Evolutionary conservation across 2,888 invertebrate species (phyloP).

Genomic region (Luperina nickerlii): DNA sequence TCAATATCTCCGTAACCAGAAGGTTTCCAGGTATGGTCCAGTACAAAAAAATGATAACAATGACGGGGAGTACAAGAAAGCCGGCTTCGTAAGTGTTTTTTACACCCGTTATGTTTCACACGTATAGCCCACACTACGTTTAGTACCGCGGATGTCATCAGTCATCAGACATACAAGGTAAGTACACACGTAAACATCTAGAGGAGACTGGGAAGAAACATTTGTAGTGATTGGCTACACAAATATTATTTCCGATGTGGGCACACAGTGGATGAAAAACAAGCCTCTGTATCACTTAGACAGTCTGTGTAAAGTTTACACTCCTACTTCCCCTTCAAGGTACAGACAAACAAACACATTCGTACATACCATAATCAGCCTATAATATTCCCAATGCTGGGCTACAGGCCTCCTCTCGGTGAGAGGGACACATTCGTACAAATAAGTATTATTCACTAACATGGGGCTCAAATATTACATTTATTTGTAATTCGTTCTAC

Average conservation of each 20-base stretch:
- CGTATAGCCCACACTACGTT: neutral
- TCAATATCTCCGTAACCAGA: neutral
- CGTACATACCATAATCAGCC: neutral
- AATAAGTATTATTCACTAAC: slow-evolving; percentile 29
- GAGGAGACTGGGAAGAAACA: slow-evolving; percentile 14
- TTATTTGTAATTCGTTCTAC: slow-evolving; percentile 51
- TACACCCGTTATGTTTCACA: neutral
- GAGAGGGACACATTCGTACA: slow-evolving; percentile 15
- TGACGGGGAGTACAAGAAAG: neutral
- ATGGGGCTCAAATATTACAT: slow-evolving; percentile 46
- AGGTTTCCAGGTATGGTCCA: too few relatives aligned
- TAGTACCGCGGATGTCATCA: neutral
- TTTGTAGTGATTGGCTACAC: slow-evolving; percentile 32
- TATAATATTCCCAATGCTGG: neutral
- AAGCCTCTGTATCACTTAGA: slow-evolving; percentile 22
- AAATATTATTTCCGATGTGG: slow-evolving; percentile 40
- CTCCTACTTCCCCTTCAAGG: neutral
- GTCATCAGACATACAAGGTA: neutral
- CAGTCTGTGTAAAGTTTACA: slow-evolving; percentile 30
- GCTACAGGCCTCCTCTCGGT: neutral
- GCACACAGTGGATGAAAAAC: slow-evolving; percentile 15
- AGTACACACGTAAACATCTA: slow-evolving; percentile 3
- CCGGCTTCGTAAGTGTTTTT: neutral
- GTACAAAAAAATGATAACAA: neutral
- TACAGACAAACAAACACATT: neutral